Evolutionary conservation across 1,140 invertebrate genomes (phyloP).

Genomic region (Papilio aristodemus): DNA sequence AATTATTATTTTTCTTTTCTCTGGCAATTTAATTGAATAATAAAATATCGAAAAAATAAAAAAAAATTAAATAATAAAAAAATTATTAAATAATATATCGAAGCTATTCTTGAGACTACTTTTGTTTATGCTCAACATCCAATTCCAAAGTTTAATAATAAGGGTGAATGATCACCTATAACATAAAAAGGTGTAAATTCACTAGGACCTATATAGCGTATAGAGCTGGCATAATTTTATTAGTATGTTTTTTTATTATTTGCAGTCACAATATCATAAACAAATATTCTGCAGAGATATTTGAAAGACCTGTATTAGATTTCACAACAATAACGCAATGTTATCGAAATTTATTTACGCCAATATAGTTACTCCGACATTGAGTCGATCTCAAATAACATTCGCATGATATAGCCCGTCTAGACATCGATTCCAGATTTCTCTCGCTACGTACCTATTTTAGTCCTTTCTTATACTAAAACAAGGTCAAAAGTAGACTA

Average conservation of each 20-base stretch:
- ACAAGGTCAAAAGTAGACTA: not conserved
- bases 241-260: too few relatives aligned
- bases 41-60: too few relatives aligned
- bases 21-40: too few relatives aligned
- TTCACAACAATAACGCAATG: conserved; percentile 2
- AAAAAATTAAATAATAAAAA: too few relatives aligned
- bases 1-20: too few relatives aligned
- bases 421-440: conserved; percentile 16
- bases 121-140: too few relatives aligned
- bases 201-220: too few relatives aligned
- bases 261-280: not conserved
- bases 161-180: not conserved
- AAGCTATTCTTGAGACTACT: too few relatives aligned
- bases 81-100: too few relatives aligned
- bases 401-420: not conserved
- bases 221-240: too few relatives aligned
- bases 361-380: not conserved
- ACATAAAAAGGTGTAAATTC: too few relatives aligned
- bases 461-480: not conserved
- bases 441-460: conserved; percentile 1
- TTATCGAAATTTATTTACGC: conserved; percentile 10
- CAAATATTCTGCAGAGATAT: not conserved
- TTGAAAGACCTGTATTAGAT: conserved; percentile 4
- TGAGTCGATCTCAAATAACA: not conserved
- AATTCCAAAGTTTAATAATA: too few relatives aligned